Conservation (phyloP, 2,888 invertebrate genomes). For the Xestoiulus laeticollis region DNA sequence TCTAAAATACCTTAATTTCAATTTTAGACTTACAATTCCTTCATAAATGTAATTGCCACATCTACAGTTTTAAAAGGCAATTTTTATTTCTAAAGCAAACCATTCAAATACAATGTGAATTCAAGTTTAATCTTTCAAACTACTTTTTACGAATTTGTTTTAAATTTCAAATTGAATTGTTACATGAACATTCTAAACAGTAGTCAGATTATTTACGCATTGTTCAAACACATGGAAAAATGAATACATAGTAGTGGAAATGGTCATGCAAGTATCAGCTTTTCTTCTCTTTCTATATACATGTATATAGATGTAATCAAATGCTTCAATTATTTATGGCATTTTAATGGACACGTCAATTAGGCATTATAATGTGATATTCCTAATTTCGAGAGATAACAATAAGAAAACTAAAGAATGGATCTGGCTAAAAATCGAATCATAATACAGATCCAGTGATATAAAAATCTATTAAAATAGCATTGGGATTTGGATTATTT, state of each 20-base stretch:
- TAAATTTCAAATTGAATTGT: not conserved
- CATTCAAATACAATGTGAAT: constrained; percentile 7
- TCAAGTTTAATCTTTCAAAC: not conserved
- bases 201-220: constrained; percentile 8
- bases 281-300: not conserved
- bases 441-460: not conserved
- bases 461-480: not conserved
- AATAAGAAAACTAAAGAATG: too few species aligned
- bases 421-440: too few species aligned
- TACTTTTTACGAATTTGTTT: not conserved
- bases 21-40: not conserved
- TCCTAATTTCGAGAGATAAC: too few species aligned
- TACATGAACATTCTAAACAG: constrained; percentile 24
- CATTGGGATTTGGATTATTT: not conserved
- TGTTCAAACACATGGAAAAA: not conserved
- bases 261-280: not conserved
- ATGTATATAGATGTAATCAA: too few species aligned
- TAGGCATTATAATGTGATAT: too few species aligned
- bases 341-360: too few species aligned
- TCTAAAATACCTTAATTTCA: not conserved
- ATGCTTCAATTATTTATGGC: not conserved
- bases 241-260: constrained; percentile 10
- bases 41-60: not conserved
- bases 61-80: constrained; percentile 2
- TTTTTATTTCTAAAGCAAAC: constrained; percentile 39